These are phyloP conservation scores for Myotis davidii DNA, from an alignment of 2,113 vertebrate species.

Conservation along the genomic window DNA sequence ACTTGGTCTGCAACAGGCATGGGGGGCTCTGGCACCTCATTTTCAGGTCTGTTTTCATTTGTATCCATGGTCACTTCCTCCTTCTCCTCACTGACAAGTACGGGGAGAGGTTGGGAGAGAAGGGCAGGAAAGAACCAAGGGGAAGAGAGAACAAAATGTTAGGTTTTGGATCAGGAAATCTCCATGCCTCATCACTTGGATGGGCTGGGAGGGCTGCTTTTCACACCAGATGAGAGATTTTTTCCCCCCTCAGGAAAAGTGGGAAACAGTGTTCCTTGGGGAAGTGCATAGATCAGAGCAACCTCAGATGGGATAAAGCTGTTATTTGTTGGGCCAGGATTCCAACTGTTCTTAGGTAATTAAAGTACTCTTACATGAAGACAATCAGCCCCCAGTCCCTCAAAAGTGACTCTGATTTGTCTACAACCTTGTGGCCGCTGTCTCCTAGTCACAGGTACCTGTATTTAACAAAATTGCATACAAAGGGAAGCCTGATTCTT, in stretches of 20 bases:
- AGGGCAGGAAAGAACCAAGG: constrained; percentile 81
- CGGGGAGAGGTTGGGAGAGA: constrained; percentile 66
- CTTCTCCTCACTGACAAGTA: constrained; percentile 84
- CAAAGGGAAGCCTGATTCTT: not conserved
- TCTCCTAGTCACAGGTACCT: not conserved
- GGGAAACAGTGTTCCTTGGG: constrained; percentile 18
- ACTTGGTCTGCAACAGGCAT: constrained; percentile 74
- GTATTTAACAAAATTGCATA: not conserved
- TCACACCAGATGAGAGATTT: constrained; percentile 7
- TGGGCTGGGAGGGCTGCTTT: constrained; percentile 41
- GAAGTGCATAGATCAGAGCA: not conserved
- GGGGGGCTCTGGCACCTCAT: constrained; percentile 77
- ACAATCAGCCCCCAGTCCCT: not conserved
- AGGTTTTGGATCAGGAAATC: constrained; percentile 56
- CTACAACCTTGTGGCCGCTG: not conserved
- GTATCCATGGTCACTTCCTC: constrained; percentile 85
- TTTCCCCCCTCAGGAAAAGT: not conserved
- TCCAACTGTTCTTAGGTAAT: not conserved
- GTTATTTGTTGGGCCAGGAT: not conserved
- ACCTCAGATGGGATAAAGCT: constrained; percentile 32
- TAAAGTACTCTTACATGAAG: not conserved
- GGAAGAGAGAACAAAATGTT: constrained; percentile 76
- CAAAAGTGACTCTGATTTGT: not conserved
- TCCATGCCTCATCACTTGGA: constrained; percentile 51
- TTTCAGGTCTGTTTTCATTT: constrained; percentile 82